Conservation (phyloP, 2,888 invertebrate genomes). For the Campopleginae sp. region DNA sequence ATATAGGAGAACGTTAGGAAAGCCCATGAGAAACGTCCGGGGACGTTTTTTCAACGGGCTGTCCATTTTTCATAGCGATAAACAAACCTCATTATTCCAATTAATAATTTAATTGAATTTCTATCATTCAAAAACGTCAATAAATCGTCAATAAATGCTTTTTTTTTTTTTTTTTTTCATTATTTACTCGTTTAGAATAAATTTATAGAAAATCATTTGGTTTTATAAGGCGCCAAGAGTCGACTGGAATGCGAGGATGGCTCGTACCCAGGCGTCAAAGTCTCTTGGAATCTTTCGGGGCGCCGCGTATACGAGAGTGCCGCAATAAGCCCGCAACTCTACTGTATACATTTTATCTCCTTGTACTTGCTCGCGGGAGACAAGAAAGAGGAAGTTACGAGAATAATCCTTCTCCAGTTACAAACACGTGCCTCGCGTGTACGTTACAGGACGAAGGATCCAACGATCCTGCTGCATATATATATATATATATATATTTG, state of each 20-base stretch:
- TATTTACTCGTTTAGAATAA: no score
- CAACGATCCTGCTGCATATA: not conserved
- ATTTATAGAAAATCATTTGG: no score
- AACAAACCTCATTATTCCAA: no score
- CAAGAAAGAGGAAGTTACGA: conserved; percentile 56
- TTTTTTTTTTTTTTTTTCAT: no score
- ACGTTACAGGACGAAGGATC: conserved; percentile 43
- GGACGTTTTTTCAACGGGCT: no score
- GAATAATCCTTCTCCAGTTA: conserved; percentile 66
- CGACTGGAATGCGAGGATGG: not conserved
- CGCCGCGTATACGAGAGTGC: conserved; percentile 33
- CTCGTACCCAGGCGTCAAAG: conserved; percentile 55
- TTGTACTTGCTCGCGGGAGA: conserved; percentile 44
- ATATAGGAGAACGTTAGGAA: no score
- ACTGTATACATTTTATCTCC: conserved; percentile 37
- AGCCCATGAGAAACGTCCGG: no score
- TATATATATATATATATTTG: conserved; percentile 18
- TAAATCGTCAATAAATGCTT: no score
- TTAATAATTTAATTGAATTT: no score
- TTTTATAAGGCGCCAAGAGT: no score
- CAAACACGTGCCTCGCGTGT: conserved; percentile 43
- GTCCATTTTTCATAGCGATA: no score
- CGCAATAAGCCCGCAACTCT: conserved; percentile 49
- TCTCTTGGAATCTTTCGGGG: conserved; percentile 59
- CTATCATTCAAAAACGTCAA: no score